Percentiles rank a stretch among this genome's conserved stretches.
Conservation (phyloP, 2,797 vertebrate genomes). For the Semaprochilodus insignis region DNA sequence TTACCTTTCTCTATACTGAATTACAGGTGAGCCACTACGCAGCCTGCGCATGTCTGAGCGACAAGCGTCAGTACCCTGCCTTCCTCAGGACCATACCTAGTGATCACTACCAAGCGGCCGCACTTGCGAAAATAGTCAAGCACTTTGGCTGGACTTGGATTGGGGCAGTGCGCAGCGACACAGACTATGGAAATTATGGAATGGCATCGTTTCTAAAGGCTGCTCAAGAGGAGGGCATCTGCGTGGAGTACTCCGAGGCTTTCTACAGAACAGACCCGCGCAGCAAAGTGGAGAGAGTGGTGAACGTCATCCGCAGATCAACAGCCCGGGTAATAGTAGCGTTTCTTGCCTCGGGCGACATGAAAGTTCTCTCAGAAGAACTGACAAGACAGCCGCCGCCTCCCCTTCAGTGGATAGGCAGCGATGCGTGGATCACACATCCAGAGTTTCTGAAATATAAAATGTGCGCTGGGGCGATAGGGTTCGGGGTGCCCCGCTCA, state of each 20-base stretch:
- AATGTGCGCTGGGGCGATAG: constrained; percentile 61
- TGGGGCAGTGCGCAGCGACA: constrained; percentile 11
- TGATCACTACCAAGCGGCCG: not conserved
- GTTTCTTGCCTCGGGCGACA: constrained; percentile 63
- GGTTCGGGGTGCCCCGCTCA: constrained; percentile 46
- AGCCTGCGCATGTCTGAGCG: not conserved
- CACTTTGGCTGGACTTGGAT: constrained; percentile 12
- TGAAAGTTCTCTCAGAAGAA: constrained; percentile 69
- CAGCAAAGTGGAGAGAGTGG: constrained; percentile 10
- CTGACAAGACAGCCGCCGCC: constrained; percentile 57
- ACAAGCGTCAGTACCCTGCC: not conserved
- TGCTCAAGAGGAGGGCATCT: constrained; percentile 14
- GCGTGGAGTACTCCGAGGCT: constrained; percentile 4
- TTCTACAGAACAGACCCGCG: not conserved
- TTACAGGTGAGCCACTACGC: not conserved
- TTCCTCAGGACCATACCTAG: not conserved
- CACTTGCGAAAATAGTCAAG: not conserved
- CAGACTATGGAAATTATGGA: constrained; percentile 4
- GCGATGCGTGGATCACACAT: constrained; percentile 71
- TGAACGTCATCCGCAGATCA: constrained; percentile 1
- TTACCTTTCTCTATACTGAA: not conserved
- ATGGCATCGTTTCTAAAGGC: not conserved
- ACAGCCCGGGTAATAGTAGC: constrained; percentile 22
- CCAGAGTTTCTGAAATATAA: constrained; percentile 60
- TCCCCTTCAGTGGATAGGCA: constrained; percentile 73